Evolutionary conservation across 1,140 invertebrate species (phyloP), one percentile per base, ranked within the genome.

Genomic region (Drosophila quadrilineata): DNA sequence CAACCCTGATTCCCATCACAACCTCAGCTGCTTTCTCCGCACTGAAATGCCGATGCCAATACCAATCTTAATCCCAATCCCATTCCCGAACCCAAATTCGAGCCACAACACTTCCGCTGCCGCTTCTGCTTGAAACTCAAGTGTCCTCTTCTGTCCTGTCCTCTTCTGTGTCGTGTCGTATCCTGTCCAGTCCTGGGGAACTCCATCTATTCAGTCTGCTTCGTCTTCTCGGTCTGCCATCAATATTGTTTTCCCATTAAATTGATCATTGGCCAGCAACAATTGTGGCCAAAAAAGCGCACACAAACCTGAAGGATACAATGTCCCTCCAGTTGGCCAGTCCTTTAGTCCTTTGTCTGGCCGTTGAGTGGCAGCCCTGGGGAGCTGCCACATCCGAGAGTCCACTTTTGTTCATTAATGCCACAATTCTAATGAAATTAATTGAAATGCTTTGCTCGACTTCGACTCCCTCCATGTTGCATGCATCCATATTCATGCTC

Each of bases 171-270:
- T 72, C 45, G 52, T 69, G 58, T n/a, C n/a, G n/a, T 72, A 69
- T 57, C 53, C 38, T 67, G 57, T 66, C 53, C 60, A 53, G 49
- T 62, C 31, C 46, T 43, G 33, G 56, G 54, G 19, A 49, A 53
- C 49, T n/a, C n/a, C n/a, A n/a, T n/a, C n/a, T n/a, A 38, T 52
- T 53, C 12, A 26, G 19, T 28, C 50, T 16, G 16, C 49, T 14
- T 17, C 12, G 40, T 12, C 24, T 21, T 21, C 28, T 43, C 1
- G 3, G 24, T 48, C 45, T 28, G 65, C 76, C 84, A 87, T 87
- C 84, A 87, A 87, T 87, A 87, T 87, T 87, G 85, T 87, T 87
- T 87, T 76, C 85, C 85, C 74, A 87, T 87, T 87, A 87, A 87
- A 87, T 87, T 87, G 85, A 87, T 87, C 85, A 87, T 84, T 79